These are phyloP conservation scores for Caenorhabditis wallacei DNA, from an alignment of 2,888 invertebrate species.

Conservation along the genomic window DNA sequence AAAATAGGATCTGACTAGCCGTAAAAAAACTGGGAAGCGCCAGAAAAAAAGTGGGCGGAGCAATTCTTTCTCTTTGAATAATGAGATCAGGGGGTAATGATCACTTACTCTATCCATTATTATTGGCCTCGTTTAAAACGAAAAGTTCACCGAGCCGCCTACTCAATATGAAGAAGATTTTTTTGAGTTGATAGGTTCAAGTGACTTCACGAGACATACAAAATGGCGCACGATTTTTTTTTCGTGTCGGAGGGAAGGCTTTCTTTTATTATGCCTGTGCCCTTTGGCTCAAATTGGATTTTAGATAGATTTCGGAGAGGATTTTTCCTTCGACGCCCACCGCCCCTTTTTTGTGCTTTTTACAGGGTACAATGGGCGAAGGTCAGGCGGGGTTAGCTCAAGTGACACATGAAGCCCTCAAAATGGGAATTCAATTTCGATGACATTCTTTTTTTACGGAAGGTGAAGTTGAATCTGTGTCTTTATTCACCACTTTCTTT, in stretches of 20 bases:
- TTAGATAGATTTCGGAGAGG: conserved; percentile 23
- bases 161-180: conserved; percentile 12
- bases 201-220: conserved; percentile 6
- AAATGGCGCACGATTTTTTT: conserved; percentile 48
- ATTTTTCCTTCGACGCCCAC: conserved; percentile 48
- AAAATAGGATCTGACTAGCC: background rate
- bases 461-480: conserved; percentile 11
- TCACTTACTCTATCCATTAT: conserved; percentile 46
- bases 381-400: conserved; percentile 45
- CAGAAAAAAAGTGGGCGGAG: conserved; percentile 2
- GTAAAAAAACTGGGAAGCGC: background rate
- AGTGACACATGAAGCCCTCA: conserved; percentile 40
- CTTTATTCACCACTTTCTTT: too few species aligned
- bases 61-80: background rate
- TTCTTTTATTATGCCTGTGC: conserved; percentile 25
- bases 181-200: conserved; percentile 3
- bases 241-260: conserved; percentile 4
- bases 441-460: conserved; percentile 6
- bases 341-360: background rate
- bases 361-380: conserved; percentile 32
- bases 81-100: conserved; percentile 29
- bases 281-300: conserved; percentile 52
- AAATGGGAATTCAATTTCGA: conserved; percentile 28
- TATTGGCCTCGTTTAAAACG: conserved; percentile 41
- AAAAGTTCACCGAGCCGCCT: conserved; percentile 43